These are phyloP conservation scores for Cebus imitator DNA, from an alignment of 2,113 vertebrate genomes.

Conservation along the genomic window DNA sequence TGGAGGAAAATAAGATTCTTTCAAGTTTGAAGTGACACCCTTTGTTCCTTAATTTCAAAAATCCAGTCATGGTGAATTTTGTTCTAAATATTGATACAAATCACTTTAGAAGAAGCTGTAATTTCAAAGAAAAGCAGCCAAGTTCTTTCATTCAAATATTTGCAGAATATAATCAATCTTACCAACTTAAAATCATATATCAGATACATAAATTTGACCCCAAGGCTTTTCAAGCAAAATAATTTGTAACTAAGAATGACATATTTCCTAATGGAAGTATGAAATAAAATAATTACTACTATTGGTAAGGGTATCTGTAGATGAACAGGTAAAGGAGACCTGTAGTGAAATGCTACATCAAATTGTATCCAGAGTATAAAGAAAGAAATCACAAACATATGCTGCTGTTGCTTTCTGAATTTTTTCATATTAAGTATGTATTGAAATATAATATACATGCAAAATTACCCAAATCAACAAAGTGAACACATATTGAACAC, in stretches of 20 bases:
- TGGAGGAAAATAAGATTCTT: neutral
- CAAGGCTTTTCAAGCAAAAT: neutral
- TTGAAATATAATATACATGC: neutral
- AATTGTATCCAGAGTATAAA: neutral
- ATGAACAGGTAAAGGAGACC: neutral
- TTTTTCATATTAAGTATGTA: neutral
- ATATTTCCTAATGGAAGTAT: neutral
- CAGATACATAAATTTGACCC: neutral
- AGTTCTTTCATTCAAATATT: neutral
- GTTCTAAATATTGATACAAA: neutral
- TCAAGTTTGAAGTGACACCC: neutral
- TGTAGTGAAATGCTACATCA: neutral
- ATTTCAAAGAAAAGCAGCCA: neutral
- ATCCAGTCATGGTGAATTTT: neutral
- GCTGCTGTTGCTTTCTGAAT: neutral
- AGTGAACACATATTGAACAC: neutral
- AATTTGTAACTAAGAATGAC: neutral
- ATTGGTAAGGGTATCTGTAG: neutral
- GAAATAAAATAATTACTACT: neutral
- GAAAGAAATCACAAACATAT: neutral
- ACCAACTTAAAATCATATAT: neutral
- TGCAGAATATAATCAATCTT: neutral
- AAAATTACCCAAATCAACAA: neutral
- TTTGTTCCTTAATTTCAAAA: neutral
- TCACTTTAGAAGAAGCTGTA: neutral